Percentiles rank a stretch among this genome's conserved stretches.
These are phyloP conservation scores for Gymnocypris eckloni DNA, from an alignment of 2,797 vertebrate species.

Conservation along the genomic window DNA sequence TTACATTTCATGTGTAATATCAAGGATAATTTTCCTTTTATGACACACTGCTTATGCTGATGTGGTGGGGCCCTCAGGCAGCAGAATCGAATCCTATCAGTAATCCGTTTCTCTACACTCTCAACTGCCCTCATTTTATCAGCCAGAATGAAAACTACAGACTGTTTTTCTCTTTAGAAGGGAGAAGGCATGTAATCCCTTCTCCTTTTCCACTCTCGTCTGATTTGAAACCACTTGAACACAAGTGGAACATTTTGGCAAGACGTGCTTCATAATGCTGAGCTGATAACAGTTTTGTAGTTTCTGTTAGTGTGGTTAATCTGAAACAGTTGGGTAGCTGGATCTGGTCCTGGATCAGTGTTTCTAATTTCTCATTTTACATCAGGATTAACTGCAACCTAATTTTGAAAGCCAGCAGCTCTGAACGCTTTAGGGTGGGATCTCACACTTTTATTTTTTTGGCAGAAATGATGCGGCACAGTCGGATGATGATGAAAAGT, in stretches of 20 bases:
- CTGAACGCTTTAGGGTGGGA: conserved; percentile 18
- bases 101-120: conserved; percentile 52
- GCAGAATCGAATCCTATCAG: conserved; percentile 35
- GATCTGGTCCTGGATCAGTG: conserved; percentile 25
- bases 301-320: conserved; percentile 21
- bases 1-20: conserved; percentile 13
- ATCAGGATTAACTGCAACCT: not conserved
- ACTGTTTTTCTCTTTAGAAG: conserved; percentile 41
- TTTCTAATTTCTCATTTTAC: conserved; percentile 25
- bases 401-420: conserved; percentile 11
- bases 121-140: conserved; percentile 37
- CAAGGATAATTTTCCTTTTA: conserved; percentile 4
- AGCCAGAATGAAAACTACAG: conserved; percentile 29
- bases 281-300: conserved; percentile 32
- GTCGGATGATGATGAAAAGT: conserved; percentile 97
- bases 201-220: conserved; percentile 12
- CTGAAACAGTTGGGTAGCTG: conserved; percentile 18
- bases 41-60: conserved; percentile 12
- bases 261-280: not conserved
- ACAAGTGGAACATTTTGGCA: conserved; percentile 35
- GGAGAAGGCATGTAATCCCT: conserved; percentile 36
- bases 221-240: conserved; percentile 22
- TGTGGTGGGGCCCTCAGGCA: conserved; percentile 12
- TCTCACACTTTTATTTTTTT: conserved; percentile 32
- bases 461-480: conserved; percentile 92